Evolutionary conservation across 2,113 vertebrate species (phyloP).

Genomic region (Sphyrna mokarran): DNA sequence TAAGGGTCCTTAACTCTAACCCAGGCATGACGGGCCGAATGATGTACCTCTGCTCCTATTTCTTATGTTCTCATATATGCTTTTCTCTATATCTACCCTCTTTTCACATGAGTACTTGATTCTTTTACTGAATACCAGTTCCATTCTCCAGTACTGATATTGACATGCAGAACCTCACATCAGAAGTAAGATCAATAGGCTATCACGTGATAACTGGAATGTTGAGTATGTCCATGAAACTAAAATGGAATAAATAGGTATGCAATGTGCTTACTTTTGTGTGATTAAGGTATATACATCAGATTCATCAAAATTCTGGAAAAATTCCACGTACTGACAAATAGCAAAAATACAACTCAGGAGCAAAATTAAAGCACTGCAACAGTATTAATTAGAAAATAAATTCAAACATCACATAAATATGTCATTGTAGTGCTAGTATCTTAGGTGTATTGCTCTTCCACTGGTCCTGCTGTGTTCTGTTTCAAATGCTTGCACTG

Average conservation of each 20-base stretch:
- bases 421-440: background rate
- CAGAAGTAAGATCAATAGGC: background rate
- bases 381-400: background rate
- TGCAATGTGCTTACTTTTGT: background rate
- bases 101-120: background rate
- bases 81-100: background rate
- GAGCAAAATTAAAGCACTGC: background rate
- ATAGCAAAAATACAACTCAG: background rate
- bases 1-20: background rate
- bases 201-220: background rate
- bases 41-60: too few species aligned
- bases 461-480: background rate
- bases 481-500: background rate
- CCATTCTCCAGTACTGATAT: background rate
- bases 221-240: background rate
- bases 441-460: background rate
- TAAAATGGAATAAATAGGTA: background rate
- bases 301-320: background rate
- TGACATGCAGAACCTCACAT: background rate
- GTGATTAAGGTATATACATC: background rate
- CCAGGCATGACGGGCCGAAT: too few species aligned
- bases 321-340: background rate
- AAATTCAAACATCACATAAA: background rate
- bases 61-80: too few species aligned
- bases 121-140: background rate